These are phyloP conservation scores for Caranx ignobilis DNA, from an alignment of 2,113 vertebrate species.

Conservation along the genomic window DNA sequence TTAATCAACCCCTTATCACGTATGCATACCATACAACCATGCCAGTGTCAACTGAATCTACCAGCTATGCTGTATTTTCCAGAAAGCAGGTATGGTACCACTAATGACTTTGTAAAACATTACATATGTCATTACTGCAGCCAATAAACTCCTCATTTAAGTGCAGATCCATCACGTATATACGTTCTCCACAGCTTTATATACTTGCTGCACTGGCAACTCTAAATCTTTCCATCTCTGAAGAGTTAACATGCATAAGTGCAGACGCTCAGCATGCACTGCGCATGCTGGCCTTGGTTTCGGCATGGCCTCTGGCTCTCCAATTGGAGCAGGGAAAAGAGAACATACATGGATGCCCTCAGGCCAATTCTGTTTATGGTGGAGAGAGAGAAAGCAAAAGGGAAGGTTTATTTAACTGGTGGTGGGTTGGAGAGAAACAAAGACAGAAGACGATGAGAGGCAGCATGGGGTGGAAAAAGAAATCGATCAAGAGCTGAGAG, in stretches of 20 bases:
- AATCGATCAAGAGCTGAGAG: conserved; percentile 61
- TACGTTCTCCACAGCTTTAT: neutral
- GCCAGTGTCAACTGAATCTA: conserved; percentile 13
- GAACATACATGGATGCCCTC: conserved; percentile 54
- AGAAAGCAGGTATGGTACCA: neutral
- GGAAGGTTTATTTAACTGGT: conserved; percentile 52
- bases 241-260: conserved; percentile 37
- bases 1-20: conserved; percentile 25
- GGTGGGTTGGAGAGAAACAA: conserved; percentile 46
- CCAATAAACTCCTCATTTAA: conserved; percentile 8
- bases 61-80: neutral
- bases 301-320: conserved; percentile 63
- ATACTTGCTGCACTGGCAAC: conserved; percentile 10
- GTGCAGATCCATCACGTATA: conserved; percentile 9
- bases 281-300: conserved; percentile 53
- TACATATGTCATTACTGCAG: conserved; percentile 6
- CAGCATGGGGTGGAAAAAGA: conserved; percentile 29
- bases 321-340: conserved; percentile 46
- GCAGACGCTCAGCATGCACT: neutral
- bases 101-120: conserved; percentile 8
- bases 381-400: conserved; percentile 21
- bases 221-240: conserved; percentile 19
- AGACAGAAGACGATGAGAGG: conserved; percentile 42
- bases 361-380: conserved; percentile 58
- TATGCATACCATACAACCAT: conserved; percentile 30